Evolutionary conservation across 2,888 invertebrate species (phyloP), one percentile per base, ranked within the genome.

Genomic region (Eurytoma adleriae): DNA sequence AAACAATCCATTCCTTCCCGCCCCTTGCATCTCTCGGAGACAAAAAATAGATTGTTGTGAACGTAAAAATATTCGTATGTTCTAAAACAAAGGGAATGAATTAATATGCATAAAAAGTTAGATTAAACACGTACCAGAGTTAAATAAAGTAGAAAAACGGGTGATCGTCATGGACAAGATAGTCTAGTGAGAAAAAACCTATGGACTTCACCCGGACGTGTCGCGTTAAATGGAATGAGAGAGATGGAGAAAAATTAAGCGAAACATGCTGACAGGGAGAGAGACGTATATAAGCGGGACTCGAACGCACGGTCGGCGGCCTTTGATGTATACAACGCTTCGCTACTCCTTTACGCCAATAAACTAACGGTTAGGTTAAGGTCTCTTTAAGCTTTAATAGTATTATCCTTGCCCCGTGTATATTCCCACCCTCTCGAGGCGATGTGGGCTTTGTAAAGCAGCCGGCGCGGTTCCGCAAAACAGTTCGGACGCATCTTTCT

Each of bases 301-400:
- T 64, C 64, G 80, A 76, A 79, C 82, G 70, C 68, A 73, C 70
- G 78, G 81, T 24, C 71, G 70, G 74, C 78, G 82, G 79, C 85
- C 88, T 89, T 89, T 89, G 89, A 89, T 88, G 87, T 89, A 88
- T 88, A 88, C 88, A 40, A 88, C 88, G 88, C 89, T 88, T 84
- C 84, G 86, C 86, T 87, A 88, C 89, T 89, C 88, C 88, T 89
- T 89, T 89, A 89, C 89, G 89, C 89, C 89, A 88, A 89, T 89
- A 89, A 89, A 89, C 89, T 88, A 88, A 88, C 88, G 88, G 88
- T 89, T 89, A 89, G 87, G 87, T 86, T 86, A 86, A 88, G 86
- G 86, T 88, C 88, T 88, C 89, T 88, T 88, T 87, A 88, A 88
- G 86, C 86, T 86, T 87, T 89, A 88, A 89, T 89, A 85, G 88